These are phyloP conservation scores for Pocillopora grandis DNA, from an alignment of 92 coral and sea anemone genomes.

Conservation along the genomic window DNA sequence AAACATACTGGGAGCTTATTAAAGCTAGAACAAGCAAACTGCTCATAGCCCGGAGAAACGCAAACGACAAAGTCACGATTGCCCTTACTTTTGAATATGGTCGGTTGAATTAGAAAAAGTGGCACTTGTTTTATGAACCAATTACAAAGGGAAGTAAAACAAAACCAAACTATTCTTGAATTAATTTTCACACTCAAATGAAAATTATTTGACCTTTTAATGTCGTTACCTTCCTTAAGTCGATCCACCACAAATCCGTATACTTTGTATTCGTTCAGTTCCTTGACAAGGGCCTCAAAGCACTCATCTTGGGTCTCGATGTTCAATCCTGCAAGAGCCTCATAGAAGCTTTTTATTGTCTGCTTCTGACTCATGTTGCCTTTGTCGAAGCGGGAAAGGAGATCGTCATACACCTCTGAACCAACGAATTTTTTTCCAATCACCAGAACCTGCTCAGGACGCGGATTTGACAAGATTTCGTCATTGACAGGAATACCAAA, in stretches of 20 bases:
- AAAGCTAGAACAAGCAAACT: too few relatives aligned
- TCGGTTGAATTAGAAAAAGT: too few relatives aligned
- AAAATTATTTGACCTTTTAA: background rate
- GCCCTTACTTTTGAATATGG: too few relatives aligned
- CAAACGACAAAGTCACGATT: too few relatives aligned
- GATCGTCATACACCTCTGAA: background rate
- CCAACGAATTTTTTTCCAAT: background rate
- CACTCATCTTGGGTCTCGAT: background rate
- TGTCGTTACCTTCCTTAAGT: slow-evolving; percentile 7
- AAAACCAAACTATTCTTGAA: too few relatives aligned
- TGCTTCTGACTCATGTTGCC: background rate
- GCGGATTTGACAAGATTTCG: background rate
- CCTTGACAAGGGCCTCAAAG: background rate
- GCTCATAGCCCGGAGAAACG: too few relatives aligned
- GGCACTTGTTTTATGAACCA: too few relatives aligned
- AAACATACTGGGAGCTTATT: too few relatives aligned
- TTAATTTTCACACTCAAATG: too few relatives aligned
- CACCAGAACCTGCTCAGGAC: background rate
- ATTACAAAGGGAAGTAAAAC: too few relatives aligned
- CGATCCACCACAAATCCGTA: background rate
- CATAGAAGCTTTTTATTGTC: slow-evolving; percentile 5
- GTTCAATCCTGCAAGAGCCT: background rate
- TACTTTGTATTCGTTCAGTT: rapidly evolving
- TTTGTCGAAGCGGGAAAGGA: background rate
- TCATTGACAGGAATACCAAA: slow-evolving; percentile 36